Evolutionary conservation across 2,113 vertebrate genomes (phyloP).

Genomic region (Lonchura striata): DNA sequence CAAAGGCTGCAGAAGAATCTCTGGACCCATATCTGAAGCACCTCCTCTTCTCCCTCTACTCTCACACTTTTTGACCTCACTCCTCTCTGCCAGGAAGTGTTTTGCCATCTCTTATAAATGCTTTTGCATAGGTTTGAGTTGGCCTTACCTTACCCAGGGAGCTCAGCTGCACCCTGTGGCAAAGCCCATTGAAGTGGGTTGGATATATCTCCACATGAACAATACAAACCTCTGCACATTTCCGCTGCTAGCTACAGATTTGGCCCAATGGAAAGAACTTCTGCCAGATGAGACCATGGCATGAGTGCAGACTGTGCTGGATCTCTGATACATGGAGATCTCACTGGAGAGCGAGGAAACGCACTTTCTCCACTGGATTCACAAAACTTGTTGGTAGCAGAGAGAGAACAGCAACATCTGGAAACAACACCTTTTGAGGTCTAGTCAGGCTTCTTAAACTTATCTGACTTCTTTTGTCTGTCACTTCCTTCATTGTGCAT

Average conservation of each 20-base stretch:
- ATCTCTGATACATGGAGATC: not conserved
- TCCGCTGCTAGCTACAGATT: not conserved
- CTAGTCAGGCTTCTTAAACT: not conserved
- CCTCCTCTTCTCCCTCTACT: not conserved
- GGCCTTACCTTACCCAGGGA: not conserved
- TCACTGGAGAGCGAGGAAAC: not conserved
- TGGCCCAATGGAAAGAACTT: not conserved
- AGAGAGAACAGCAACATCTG: not conserved
- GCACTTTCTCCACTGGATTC: not conserved
- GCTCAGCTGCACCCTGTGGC: not conserved
- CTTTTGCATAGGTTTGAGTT: not conserved
- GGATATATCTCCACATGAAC: not conserved
- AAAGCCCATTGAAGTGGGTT: rapidly evolving
- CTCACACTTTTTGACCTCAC: not conserved
- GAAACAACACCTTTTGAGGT: not conserved
- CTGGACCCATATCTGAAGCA: not conserved
- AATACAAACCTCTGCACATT: not conserved
- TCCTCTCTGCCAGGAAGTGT: not conserved
- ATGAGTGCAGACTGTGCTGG: not conserved
- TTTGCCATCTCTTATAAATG: not conserved
- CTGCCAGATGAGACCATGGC: not conserved
- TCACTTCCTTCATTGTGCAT: not conserved
- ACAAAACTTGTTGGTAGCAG: not conserved
- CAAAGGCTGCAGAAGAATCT: not conserved
- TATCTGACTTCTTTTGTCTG: not conserved